phyloP scores from a whole-genome alignment of 2,888 invertebrate species.

The Hydrotaea cyrtoneurina region DNA sequence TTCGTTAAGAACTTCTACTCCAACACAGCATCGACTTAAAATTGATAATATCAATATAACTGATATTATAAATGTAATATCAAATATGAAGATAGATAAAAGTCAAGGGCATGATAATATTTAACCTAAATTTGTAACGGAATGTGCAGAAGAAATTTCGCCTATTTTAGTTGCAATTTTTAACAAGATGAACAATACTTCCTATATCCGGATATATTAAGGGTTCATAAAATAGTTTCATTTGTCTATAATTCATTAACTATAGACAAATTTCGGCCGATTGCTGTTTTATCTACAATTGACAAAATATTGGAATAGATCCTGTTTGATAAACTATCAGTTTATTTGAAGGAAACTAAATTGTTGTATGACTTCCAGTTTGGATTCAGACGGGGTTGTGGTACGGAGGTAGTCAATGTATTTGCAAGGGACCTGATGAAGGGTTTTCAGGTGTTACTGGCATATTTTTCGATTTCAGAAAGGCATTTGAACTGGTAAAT shows the following conservation, averaged over 20 bases:
- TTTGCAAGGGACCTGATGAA: not conserved
- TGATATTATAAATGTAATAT: not conserved
- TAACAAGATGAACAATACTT: not conserved
- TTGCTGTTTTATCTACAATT: not conserved
- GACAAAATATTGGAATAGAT: not conserved
- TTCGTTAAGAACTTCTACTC: not conserved
- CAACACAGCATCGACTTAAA: too few relatives aligned
- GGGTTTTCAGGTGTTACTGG: not conserved
- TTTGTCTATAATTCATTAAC: not conserved
- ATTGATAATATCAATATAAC: not conserved
- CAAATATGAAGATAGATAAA: not conserved
- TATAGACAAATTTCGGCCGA: not conserved
- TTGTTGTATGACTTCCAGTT: not conserved
- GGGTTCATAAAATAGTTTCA: too few relatives aligned
- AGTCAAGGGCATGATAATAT: not conserved
- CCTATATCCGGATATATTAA: not conserved
- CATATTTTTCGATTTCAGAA: too few relatives aligned
- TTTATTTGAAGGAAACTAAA: not conserved
- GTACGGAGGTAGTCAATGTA: not conserved
- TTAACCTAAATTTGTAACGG: not conserved
- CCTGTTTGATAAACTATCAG: not conserved
- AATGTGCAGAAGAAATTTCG: not conserved
- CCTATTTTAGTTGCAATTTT: not conserved
- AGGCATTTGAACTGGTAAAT: slow-evolving; percentile 3
- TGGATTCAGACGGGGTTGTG: not conserved